These are phyloP conservation scores for Diarsia rubi DNA, from an alignment of 2,888 invertebrate genomes.

Conservation along the genomic window DNA sequence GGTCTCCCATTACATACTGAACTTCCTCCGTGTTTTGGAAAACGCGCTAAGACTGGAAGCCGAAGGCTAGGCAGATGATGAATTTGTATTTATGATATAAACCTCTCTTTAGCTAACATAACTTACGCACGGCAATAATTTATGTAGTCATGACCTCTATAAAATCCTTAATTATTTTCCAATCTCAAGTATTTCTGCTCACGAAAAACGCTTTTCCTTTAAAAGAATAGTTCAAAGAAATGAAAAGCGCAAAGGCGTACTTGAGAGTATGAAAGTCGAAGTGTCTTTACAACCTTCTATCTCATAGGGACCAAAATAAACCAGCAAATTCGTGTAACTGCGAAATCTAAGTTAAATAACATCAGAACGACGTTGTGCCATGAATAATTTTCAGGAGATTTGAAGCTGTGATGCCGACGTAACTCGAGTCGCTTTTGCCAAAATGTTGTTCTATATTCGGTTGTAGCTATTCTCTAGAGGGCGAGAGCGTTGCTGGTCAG, in stretches of 20 bases:
- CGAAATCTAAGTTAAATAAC: conserved; percentile 64
- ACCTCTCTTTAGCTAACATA: neutral
- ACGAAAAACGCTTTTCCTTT: conserved; percentile 12
- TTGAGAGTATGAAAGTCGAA: conserved; percentile 40
- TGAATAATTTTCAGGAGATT: conserved; percentile 65
- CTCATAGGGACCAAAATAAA: conserved; percentile 54
- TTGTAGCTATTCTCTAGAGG: conserved; percentile 57
- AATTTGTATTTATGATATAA: neutral
- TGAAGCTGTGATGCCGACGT: conserved; percentile 59
- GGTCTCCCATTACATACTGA: no score
- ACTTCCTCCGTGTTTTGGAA: no score
- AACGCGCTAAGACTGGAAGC: no score
- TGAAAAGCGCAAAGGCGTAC: conserved; percentile 33
- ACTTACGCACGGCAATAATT: neutral
- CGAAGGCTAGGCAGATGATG: no score
- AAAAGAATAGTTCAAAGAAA: conserved; percentile 39
- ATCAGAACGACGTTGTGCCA: conserved; percentile 57
- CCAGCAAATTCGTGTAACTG: conserved; percentile 53
- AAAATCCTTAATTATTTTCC: conserved; percentile 7
- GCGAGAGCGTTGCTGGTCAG: conserved; percentile 50
- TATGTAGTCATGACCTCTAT: neutral
- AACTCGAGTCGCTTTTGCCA: conserved; percentile 62
- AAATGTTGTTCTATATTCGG: conserved; percentile 58
- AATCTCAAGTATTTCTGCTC: neutral
- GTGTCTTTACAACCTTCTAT: conserved; percentile 49